phyloP scores from a whole-genome alignment of 2,113 vertebrate genomes.

The Serilophus lunatus region DNA sequence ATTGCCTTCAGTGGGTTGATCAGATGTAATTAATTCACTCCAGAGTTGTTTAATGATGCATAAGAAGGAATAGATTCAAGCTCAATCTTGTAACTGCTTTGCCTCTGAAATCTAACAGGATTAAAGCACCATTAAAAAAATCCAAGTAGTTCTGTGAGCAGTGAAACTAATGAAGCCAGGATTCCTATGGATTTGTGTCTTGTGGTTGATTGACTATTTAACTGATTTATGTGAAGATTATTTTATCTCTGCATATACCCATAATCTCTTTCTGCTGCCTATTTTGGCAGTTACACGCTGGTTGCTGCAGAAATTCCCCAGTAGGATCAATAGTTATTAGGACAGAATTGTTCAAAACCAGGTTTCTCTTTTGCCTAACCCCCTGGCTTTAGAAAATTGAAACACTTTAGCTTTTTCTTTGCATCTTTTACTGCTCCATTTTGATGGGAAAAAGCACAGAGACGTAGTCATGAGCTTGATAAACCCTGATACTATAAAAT shows the following conservation, averaged over 20 bases:
- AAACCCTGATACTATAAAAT: background rate
- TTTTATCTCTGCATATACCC: background rate
- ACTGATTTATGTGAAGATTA: slow-evolving; percentile 5
- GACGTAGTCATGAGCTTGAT: background rate
- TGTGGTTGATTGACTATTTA: slow-evolving; percentile 1
- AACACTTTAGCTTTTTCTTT: background rate
- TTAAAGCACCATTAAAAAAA: background rate
- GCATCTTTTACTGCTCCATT: background rate
- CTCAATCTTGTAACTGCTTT: background rate
- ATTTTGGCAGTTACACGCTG: background rate
- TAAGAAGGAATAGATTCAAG: background rate
- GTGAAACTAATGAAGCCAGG: background rate
- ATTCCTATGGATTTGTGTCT: slow-evolving; percentile 27
- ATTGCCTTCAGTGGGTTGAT: background rate
- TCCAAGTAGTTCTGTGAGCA: background rate
- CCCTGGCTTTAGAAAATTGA: background rate
- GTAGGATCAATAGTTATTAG: slow-evolving; percentile 11
- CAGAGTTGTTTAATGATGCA: background rate
- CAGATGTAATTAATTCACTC: slow-evolving; percentile 36
- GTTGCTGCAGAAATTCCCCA: background rate
- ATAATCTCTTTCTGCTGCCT: background rate
- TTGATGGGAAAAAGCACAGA: fast-evolving
- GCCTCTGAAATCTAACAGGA: slow-evolving; percentile 12
- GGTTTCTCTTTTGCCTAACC: background rate
- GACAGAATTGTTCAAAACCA: background rate